Percentiles rank a stretch among this genome's conserved stretches.
These are phyloP conservation scores for Catajapyx aquilonaris DNA, from an alignment of 1,140 invertebrate species.

Conservation along the genomic window DNA sequence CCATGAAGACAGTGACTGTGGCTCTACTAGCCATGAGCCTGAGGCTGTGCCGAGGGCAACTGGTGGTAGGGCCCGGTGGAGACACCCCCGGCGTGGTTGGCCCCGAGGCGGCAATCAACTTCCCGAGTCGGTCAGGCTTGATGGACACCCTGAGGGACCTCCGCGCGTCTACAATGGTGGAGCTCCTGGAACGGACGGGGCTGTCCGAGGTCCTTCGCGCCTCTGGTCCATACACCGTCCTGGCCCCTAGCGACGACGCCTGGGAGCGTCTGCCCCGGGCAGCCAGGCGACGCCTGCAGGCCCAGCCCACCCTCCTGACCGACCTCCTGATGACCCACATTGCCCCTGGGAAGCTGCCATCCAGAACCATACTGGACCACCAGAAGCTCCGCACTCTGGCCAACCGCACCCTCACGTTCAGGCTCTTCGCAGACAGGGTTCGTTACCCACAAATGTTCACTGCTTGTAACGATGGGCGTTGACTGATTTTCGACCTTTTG, in stretches of 20 bases:
- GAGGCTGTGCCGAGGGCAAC: no score
- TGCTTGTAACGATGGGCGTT: no score
- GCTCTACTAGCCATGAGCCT: no score
- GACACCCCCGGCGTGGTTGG: no score
- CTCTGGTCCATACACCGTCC: background rate
- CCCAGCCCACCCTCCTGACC: background rate
- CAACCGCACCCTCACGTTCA: background rate
- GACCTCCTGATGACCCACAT: background rate
- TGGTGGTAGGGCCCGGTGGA: no score
- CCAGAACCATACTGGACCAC: background rate
- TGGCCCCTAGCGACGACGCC: background rate
- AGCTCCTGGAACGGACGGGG: background rate
- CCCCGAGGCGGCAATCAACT: no score
- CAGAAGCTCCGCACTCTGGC: background rate
- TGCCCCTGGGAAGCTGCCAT: background rate
- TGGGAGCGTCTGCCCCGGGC: background rate
- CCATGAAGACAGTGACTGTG: no score
- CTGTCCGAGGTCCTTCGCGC: background rate
- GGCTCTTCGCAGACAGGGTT: background rate
- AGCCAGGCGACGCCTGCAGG: background rate
- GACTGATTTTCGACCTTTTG: no score
- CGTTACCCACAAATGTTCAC: no score
- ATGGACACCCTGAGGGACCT: background rate
- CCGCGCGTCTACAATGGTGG: background rate
- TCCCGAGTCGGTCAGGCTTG: background rate